Conservation (phyloP, 2,888 invertebrate species). For the Eurytoma californica region DNA sequence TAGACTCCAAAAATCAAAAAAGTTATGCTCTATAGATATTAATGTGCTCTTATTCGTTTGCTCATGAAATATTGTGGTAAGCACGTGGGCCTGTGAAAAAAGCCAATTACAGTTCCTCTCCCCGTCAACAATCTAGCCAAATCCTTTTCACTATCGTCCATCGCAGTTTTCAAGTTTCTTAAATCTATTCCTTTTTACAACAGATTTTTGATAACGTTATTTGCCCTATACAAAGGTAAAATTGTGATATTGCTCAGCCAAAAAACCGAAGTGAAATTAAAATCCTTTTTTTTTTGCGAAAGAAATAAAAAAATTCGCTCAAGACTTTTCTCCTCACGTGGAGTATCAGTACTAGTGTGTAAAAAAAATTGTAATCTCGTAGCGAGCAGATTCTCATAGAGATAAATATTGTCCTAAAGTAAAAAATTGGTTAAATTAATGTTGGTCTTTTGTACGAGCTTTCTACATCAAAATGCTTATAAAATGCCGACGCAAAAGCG, state of each 20-base stretch:
- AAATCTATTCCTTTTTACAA: conserved; percentile 1
- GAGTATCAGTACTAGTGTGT: neutral
- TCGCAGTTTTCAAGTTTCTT: neutral
- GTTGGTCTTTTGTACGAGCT: conserved; percentile 38
- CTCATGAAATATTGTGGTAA: too few species aligned
- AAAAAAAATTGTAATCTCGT: conserved; percentile 35
- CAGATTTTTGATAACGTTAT: neutral
- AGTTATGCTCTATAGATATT: too few species aligned
- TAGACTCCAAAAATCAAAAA: too few species aligned
- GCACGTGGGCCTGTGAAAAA: too few species aligned
- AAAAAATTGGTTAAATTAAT: conserved; percentile 21
- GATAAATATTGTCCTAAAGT: conserved; percentile 27
- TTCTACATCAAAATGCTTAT: conserved; percentile 42
- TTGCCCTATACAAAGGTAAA: neutral
- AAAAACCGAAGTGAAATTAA: conserved; percentile 10
- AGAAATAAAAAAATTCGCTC: conserved; percentile 7
- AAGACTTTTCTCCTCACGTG: neutral
- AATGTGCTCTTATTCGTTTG: too few species aligned
- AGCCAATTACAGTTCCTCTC: too few species aligned
- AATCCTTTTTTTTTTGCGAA: neutral
- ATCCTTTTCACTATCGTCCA: neutral
- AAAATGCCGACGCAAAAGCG: conserved; percentile 16
- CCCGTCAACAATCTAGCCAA: too few species aligned
- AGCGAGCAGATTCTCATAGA: conserved; percentile 28
- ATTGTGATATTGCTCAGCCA: conserved; percentile 37